phyloP scores from a whole-genome alignment of 2,113 vertebrate species.

The Kryptolebias marmoratus region DNA sequence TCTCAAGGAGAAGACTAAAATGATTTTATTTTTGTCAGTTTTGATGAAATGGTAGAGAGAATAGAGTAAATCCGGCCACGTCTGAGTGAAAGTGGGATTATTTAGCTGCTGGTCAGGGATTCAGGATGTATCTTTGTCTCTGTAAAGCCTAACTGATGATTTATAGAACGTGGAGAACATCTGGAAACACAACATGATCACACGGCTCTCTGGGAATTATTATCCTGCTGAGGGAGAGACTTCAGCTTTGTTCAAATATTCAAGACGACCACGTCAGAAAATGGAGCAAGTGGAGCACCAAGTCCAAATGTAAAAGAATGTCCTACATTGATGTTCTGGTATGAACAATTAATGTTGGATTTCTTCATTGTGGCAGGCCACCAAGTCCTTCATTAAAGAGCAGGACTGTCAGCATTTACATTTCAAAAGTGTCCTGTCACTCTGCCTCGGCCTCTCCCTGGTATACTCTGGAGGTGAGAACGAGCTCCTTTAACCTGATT shows the following conservation, averaged over 20 bases:
- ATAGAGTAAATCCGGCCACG: no score
- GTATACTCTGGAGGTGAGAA: constrained; percentile 72
- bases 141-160: no score
- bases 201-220: constrained; percentile 8
- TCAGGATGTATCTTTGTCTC: no score
- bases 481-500: constrained; percentile 76
- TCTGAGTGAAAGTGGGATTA: no score
- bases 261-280: constrained; percentile 7
- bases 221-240: background rate
- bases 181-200: background rate
- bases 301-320: constrained; percentile 13
- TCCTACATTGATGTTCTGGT: constrained; percentile 47
- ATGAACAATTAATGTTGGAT: constrained; percentile 53
- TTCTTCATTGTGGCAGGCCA: constrained; percentile 68
- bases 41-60: no score
- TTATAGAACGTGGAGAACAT: background rate
- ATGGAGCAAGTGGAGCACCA: background rate
- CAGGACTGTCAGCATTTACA: constrained; percentile 64
- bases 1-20: no score
- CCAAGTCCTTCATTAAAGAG: constrained; percentile 66
- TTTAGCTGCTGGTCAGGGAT: no score
- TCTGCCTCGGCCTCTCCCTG: constrained; percentile 61
- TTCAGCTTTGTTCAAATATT: constrained; percentile 55
- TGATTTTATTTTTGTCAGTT: no score
- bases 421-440: constrained; percentile 46